Conservation (phyloP, 2,888 invertebrate species). For the Cephus rjabovi region DNA sequence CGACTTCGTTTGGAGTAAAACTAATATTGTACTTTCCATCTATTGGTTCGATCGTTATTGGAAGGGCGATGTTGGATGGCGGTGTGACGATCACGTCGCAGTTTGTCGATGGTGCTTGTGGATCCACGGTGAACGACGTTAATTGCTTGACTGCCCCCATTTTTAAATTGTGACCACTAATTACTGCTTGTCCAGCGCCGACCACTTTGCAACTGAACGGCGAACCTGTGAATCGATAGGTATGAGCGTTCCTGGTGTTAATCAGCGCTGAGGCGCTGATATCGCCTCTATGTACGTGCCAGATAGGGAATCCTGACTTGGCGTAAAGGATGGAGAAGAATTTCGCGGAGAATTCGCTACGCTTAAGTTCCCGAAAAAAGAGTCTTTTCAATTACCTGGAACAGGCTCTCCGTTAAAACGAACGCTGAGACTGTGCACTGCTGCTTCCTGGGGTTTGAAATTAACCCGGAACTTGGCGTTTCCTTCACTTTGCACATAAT, state of each 20-base stretch:
- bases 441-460: conserved; percentile 95
- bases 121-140: conserved; percentile 73
- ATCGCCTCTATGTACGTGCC: neutral
- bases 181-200: conserved; percentile 74
- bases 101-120: conserved; percentile 62
- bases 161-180: conserved; percentile 77
- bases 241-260: neutral
- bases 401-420: conserved; percentile 79
- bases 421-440: conserved; percentile 91
- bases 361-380: neutral
- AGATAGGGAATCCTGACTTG: neutral
- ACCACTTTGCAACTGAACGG: conserved; percentile 93
- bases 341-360: neutral
- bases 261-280: neutral
- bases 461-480: conserved; percentile 95
- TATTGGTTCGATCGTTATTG: conserved; percentile 76
- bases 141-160: conserved; percentile 76
- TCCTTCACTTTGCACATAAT: conserved; percentile 97
- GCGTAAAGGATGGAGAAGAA: neutral
- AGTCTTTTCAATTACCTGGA: conserved; percentile 66
- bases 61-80: conserved; percentile 85
- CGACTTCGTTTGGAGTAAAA: conserved; percentile 88
- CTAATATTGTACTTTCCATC: conserved; percentile 79
- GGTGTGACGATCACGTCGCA: conserved; percentile 76
- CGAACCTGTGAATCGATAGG: conserved; percentile 74